These are phyloP conservation scores for Ophiodon elongatus DNA, from an alignment of 2,113 vertebrate genomes.

Conservation along the genomic window DNA sequence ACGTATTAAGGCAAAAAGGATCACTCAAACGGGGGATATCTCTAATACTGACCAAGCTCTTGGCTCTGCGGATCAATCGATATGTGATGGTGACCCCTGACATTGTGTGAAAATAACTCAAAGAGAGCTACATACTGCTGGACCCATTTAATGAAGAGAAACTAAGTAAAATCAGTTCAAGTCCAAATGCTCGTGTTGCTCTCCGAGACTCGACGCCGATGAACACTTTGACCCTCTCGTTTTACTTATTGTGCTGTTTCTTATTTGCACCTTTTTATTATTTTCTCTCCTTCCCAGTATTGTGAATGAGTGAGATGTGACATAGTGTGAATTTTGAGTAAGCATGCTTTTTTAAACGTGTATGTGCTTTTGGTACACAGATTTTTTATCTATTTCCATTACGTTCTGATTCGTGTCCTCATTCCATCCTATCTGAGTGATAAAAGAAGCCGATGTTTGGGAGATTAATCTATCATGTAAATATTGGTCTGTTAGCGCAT, in stretches of 20 bases:
- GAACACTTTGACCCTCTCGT: constrained; percentile 22
- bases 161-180: background rate
- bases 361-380: constrained; percentile 60
- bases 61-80: background rate
- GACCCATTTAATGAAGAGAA: constrained; percentile 34
- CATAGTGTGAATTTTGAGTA: constrained; percentile 38
- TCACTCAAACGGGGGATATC: constrained; percentile 16
- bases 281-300: constrained; percentile 63
- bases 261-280: constrained; percentile 66
- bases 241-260: constrained; percentile 36
- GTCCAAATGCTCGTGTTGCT: constrained; percentile 32
- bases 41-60: constrained; percentile 21
- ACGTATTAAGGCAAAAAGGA: constrained; percentile 18
- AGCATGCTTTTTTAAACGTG: constrained; percentile 64
- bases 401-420: constrained; percentile 15
- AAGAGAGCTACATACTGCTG: constrained; percentile 33
- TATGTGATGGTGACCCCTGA: constrained; percentile 13
- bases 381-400: constrained; percentile 39
- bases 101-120: background rate
- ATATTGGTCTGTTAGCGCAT: constrained; percentile 17
- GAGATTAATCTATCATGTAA: constrained; percentile 28
- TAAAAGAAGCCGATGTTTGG: constrained; percentile 26
- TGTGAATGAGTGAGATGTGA: constrained; percentile 72
- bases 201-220: constrained; percentile 4
- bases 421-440: constrained; percentile 40